Evolutionary conservation across 2,797 vertebrate genomes (phyloP), one percentile per base, ranked within the genome.

Genomic region (Rhynchonycteris naso): DNA sequence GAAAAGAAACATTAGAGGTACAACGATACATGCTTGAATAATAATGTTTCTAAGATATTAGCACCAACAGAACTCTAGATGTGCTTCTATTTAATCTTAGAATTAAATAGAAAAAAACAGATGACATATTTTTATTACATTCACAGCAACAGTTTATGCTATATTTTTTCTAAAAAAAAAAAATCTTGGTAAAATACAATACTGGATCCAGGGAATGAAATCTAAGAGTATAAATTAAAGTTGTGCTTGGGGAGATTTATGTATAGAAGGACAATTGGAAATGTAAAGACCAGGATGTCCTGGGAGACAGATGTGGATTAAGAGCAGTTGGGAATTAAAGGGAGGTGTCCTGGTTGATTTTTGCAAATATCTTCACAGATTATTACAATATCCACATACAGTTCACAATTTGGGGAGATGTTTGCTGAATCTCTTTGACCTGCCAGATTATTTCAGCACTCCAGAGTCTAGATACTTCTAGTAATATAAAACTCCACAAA

Each of bases 81-180:
- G 52, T 58, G 22, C 7, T 95, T 18, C 86, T 21, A 74, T 79
- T 94, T 83, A 86, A 54, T 33, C 28, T 47, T 79, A 80, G 91
- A 82, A 63, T 93, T 76, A 24, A 95, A 65, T 13, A 59, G 24
- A 52, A 91, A 84, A 88, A 28, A 78, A 43, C 43, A 59, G 5
- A n/a, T 2, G 33, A 79, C 52, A 21, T 47, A 65, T 43, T 82
- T 61, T 56, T 69, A 47, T 26, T 69, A 58, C 90, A 94, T 66
- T 80, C 6, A 50, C 78, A 63, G 19, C 8, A 75, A 33, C 0
- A 54, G 19, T 72, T 95, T 52, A 43, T 72, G 30, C 2, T 18
- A 65, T 47, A 24, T 30, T 58, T 18, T 79, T 85, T 63, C 54
- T 54, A 4, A 24, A 65, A 87, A 79, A 56, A 50, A 58, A 82